Evolutionary conservation across 2,113 vertebrate genomes (phyloP), one percentile per base, ranked within the genome.

Genomic region (Holacanthus passer): DNA sequence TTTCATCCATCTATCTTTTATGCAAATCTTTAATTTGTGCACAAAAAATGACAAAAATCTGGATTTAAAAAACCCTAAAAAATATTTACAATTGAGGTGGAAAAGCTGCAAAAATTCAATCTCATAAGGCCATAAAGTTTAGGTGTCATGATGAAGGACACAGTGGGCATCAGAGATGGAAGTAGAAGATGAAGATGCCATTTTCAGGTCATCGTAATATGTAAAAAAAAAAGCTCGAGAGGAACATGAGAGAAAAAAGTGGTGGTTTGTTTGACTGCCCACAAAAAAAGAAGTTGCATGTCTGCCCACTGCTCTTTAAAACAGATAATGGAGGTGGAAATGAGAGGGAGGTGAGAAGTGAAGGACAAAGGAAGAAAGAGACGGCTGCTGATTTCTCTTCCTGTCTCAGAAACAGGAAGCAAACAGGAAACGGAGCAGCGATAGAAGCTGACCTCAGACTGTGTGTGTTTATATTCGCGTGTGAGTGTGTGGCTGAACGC

Each of bases 371-470:
- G 67, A 60, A 72, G 53, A 77, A 62, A 60, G 50, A 32, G 14
- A 39, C 2, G 9, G 24, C 56, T 41, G 64, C 35, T n/a, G 63
- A 75, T 81, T 89, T 77, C n/a, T 77, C 66, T 87, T 83, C 73
- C 85, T 64, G 77, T 73, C 79, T 75, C 5, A 41, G n/a, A 79
- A 79, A 78, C 17, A 75, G 76, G 85, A 84, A 83, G 73, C 85
- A 85, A 87, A 87, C 89, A 89, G 88, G 89, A 91, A 93, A 50
- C 62, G 4, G 2, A 11, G 73, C 81, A 47, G 60, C 3, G 84
- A 78, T 55, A 77, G 77, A 64, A 0, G 62, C 84, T 77, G 85
- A 84, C 77, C 81, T 79, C 81, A 72, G 85, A 65, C 81, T 43
- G 29, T 13, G 50, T n/a, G 35, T 77, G 68, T 73, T 55, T 62